These are phyloP conservation scores for Cephus nigrinus DNA, from an alignment of 2,888 invertebrate species.

Conservation along the genomic window DNA sequence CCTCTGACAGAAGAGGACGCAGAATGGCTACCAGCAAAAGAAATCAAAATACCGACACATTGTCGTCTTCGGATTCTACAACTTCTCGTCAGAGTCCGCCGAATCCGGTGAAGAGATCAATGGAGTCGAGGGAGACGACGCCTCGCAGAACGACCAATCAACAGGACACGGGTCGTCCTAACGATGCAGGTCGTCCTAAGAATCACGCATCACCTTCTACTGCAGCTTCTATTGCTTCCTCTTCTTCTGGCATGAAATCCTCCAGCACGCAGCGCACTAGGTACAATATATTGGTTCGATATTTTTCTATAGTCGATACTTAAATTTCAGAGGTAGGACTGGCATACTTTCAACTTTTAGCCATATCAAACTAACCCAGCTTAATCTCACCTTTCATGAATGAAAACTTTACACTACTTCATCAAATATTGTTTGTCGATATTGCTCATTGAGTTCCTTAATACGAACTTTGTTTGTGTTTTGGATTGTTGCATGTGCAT, in stretches of 20 bases:
- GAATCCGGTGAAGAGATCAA: constrained; percentile 35
- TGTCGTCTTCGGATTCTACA: constrained; percentile 32
- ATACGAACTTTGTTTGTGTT: background rate
- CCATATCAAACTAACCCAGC: background rate
- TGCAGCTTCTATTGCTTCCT: constrained; percentile 31
- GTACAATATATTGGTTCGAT: constrained; percentile 23
- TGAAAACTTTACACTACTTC: background rate
- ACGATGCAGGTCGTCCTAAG: constrained; percentile 38
- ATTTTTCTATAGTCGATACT: background rate
- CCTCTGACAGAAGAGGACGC: constrained; percentile 33
- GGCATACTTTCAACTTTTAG: background rate
- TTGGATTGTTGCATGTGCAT: background rate
- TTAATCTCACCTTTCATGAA: background rate
- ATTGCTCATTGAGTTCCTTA: background rate
- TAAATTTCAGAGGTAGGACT: background rate
- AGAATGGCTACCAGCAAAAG: constrained; percentile 40
- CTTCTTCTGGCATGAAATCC: constrained; percentile 35
- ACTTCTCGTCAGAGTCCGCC: constrained; percentile 29
- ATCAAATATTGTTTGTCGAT: background rate
- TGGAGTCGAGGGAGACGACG: constrained; percentile 33
- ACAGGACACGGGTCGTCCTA: constrained; percentile 36
- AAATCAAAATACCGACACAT: constrained; percentile 34
- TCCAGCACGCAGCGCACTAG: constrained; percentile 29
- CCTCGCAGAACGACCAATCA: constrained; percentile 25
- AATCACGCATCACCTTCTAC: constrained; percentile 33